A percentile compares a stretch with the other conserved stretches of the same genome.
phyloP scores from a whole-genome alignment of 1,140 invertebrate species.

The Drosophila triauraria region DNA sequence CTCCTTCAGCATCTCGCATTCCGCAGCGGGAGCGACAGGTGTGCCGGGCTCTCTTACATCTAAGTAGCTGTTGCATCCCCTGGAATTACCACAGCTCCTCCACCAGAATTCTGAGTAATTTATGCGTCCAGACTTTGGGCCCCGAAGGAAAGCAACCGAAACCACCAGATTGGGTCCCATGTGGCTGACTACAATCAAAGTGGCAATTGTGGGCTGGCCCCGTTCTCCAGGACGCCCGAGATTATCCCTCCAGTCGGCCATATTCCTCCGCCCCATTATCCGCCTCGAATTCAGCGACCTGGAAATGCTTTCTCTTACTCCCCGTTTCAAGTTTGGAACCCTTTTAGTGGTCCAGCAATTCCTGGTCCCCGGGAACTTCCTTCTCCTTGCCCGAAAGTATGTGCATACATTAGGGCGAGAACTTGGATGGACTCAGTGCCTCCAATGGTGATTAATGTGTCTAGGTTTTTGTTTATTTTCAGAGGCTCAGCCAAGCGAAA shows the following conservation, averaged over 20 bases:
- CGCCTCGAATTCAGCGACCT: slow-evolving; percentile 65
- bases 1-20: slow-evolving; percentile 39
- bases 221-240: slow-evolving; percentile 6
- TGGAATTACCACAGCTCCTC: slow-evolving; percentile 7
- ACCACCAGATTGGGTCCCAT: slow-evolving; percentile 76
- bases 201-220: slow-evolving; percentile 59
- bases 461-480: slow-evolving; percentile 58
- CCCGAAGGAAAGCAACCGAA: slow-evolving; percentile 34
- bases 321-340: slow-evolving; percentile 47
- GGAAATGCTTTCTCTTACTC: slow-evolving; percentile 51
- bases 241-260: slow-evolving; percentile 47
- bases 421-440: slow-evolving; percentile 19
- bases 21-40: slow-evolving; percentile 60
- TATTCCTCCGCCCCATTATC: slow-evolving; percentile 33
- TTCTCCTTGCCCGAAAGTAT: slow-evolving; percentile 12
- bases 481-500: slow-evolving; percentile 67
- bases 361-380: slow-evolving; percentile 2
- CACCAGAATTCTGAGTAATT: slow-evolving; percentile 51
- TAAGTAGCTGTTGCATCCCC: slow-evolving; percentile 53
- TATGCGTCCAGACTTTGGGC: slow-evolving; percentile 56
- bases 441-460: slow-evolving; percentile 69
- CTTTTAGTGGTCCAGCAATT: slow-evolving; percentile 44
- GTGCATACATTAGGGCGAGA: slow-evolving; percentile 53
- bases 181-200: slow-evolving; percentile 79
- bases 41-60: slow-evolving; percentile 51